These are phyloP conservation scores for Delichon dasypus DNA, from an alignment of 2,797 vertebrate genomes.

Conservation along the genomic window DNA sequence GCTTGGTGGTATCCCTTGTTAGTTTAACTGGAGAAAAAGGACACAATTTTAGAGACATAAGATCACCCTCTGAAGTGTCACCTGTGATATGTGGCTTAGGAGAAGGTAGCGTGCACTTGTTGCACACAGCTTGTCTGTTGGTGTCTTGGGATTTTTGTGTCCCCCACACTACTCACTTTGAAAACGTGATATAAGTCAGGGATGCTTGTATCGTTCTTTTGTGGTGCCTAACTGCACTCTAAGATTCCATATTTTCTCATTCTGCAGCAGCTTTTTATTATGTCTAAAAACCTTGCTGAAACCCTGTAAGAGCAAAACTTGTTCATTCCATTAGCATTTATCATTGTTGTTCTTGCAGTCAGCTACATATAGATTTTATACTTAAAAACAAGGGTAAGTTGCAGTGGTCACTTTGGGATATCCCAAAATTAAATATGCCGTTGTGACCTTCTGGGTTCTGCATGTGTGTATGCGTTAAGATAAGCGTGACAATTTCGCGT, in stretches of 20 bases:
- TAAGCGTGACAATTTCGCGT: not conserved
- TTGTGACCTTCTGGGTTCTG: not conserved
- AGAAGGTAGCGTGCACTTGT: not conserved
- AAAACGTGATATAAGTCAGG: not conserved
- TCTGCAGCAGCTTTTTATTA: not conserved
- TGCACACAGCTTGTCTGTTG: not conserved
- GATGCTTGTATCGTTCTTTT: not conserved
- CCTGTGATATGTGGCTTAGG: not conserved
- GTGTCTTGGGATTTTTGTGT: not conserved
- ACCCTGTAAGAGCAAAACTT: not conserved
- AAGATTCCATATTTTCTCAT: not conserved
- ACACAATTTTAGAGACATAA: not conserved
- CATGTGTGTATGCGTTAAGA: not conserved
- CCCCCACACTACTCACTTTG: not conserved
- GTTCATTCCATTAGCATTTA: not conserved
- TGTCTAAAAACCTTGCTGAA: not conserved
- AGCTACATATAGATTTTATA: not conserved
- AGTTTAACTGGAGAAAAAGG: not conserved
- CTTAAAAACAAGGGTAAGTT: not conserved
- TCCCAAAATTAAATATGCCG: not conserved
- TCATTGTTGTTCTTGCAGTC: not conserved
- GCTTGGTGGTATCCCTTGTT: not conserved
- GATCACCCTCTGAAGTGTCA: not conserved
- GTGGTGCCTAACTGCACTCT: not conserved
- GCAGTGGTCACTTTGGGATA: not conserved